Percentiles rank a stretch among this genome's conserved stretches.
phyloP scores from a whole-genome alignment of 2,113 vertebrate genomes.

The Athene cunicularia region DNA sequence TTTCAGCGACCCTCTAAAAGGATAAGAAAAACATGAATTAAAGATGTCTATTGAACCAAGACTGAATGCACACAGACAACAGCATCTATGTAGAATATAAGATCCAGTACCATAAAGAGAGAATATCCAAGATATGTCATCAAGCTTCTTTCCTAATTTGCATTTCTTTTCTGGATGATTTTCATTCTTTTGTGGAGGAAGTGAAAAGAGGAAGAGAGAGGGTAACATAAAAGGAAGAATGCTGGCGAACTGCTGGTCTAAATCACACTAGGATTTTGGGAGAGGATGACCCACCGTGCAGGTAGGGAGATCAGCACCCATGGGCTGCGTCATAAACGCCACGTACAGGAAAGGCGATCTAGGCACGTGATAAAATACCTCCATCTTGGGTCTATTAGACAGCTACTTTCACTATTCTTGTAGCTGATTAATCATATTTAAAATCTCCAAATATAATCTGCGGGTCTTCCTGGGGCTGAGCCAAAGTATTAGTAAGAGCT shows the following conservation, averaged over 20 bases:
- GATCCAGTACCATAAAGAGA: neutral
- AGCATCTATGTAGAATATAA: neutral
- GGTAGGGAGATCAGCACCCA: neutral
- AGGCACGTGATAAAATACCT: neutral
- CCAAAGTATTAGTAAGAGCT: neutral
- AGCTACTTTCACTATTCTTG: neutral
- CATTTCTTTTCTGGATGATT: neutral
- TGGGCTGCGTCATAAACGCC: neutral
- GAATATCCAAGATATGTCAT: neutral
- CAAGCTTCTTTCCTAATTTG: neutral
- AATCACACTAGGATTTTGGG: neutral
- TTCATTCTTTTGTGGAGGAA: neutral
- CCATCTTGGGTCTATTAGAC: neutral
- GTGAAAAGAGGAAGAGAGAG: neutral
- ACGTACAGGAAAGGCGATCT: neutral
- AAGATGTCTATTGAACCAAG: conserved; percentile 19
- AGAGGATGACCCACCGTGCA: neutral
- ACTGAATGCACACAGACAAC: neutral
- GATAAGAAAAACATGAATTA: conserved; percentile 62
- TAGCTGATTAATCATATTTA: neutral
- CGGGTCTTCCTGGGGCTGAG: neutral
- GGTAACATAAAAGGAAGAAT: neutral
- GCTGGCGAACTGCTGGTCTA: neutral
- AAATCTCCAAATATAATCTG: neutral
- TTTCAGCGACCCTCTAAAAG: conserved; percentile 94